A percentile compares a stretch with the other conserved stretches of the same genome.
These are phyloP conservation scores for Delichon dasypus DNA, from an alignment of 2,797 vertebrate genomes.

Conservation along the genomic window DNA sequence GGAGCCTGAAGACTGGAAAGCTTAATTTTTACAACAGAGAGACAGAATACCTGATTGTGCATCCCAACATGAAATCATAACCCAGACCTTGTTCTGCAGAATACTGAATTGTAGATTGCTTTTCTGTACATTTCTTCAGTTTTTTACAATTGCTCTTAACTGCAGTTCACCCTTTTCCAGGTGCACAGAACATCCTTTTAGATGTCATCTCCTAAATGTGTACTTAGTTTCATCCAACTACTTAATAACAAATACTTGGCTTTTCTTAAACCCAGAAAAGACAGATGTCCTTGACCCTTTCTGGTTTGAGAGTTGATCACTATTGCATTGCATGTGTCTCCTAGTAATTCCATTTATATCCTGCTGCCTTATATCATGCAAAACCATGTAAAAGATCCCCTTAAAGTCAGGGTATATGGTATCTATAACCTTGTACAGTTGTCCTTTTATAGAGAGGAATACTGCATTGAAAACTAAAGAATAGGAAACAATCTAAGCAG, in stretches of 20 bases:
- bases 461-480: not conserved
- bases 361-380: not conserved
- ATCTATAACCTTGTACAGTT: not conserved
- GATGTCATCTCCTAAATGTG: not conserved
- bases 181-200: not conserved
- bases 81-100: not conserved
- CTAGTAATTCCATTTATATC: not conserved
- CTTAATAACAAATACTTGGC: not conserved
- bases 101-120: not conserved
- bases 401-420: not conserved
- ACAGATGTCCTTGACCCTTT: not conserved
- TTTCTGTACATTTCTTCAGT: not conserved
- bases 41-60: not conserved
- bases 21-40: not conserved
- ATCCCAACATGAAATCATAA: not conserved
- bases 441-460: not conserved
- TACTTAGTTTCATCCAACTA: not conserved
- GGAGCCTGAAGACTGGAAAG: not conserved
- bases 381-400: not conserved
- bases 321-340: not conserved
- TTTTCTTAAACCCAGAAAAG: not conserved
- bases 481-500: not conserved
- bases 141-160: not conserved
- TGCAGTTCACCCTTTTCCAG: not conserved
- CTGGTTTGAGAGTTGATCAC: not conserved